phyloP scores from a whole-genome alignment of 1,140 invertebrate species.

The Zaprionus tsacasi region DNA sequence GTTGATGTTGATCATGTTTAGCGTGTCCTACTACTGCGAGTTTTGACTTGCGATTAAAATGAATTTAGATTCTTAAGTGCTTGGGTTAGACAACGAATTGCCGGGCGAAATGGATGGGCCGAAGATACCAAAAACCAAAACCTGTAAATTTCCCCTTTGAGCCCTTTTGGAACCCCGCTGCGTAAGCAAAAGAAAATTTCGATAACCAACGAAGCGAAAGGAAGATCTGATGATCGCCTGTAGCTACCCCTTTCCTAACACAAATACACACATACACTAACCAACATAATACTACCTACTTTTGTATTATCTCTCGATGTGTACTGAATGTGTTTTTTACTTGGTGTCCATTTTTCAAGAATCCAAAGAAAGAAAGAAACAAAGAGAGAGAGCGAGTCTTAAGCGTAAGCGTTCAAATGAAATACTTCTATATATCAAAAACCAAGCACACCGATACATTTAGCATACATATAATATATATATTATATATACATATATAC shows the following conservation, averaged over 20 bases:
- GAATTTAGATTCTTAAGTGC: slow-evolving; percentile 39
- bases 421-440: slow-evolving; percentile 73
- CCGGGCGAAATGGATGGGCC: slow-evolving; percentile 50
- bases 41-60: background rate
- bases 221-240: slow-evolving; percentile 25
- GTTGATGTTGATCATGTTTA: background rate
- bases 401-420: slow-evolving; percentile 42
- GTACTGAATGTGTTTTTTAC: slow-evolving; percentile 75
- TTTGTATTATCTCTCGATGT: slow-evolving; percentile 63
- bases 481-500: slow-evolving; percentile 33
- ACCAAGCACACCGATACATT: slow-evolving; percentile 79
- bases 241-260: background rate
- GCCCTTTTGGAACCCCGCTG: background rate
- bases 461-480: slow-evolving; percentile 54
- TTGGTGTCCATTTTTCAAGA: slow-evolving; percentile 62
- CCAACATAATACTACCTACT: slow-evolving; percentile 23
- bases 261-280: slow-evolving; percentile 25
- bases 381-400: slow-evolving; percentile 36
- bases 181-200: slow-evolving; percentile 39
- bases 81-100: slow-evolving; percentile 78
- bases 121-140: slow-evolving; percentile 49
- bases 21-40: background rate
- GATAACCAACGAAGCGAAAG: slow-evolving; percentile 62
- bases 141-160: slow-evolving; percentile 40
- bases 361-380: slow-evolving; percentile 9